A percentile compares a stretch with the other conserved stretches of the same genome.
phyloP scores from a whole-genome alignment of 2,797 vertebrate species.

The Syngnathus rostellatus region DNA sequence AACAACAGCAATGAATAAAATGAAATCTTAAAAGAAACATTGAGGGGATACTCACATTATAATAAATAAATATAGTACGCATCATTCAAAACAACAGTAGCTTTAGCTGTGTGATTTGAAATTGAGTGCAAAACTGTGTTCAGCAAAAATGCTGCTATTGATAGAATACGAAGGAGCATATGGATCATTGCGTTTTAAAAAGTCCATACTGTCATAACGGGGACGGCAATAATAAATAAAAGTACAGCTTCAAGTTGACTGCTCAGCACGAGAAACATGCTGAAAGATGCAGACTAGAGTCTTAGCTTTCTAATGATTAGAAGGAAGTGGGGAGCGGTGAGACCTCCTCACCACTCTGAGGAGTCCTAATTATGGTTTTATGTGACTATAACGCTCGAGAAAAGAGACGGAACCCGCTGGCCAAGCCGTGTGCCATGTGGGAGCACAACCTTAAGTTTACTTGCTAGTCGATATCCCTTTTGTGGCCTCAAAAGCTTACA shows the following conservation, averaged over 20 bases:
- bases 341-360: slow-evolving; percentile 9
- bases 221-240: neutral
- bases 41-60: neutral
- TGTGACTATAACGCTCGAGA: slow-evolving; percentile 37
- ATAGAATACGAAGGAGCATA: neutral
- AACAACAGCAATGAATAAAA: too few relatives aligned
- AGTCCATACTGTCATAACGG: neutral
- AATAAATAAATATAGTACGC: neutral
- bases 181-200: neutral
- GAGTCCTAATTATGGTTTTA: slow-evolving; percentile 26
- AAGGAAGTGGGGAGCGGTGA: slow-evolving; percentile 16
- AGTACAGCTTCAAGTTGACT: slow-evolving; percentile 8
- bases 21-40: neutral
- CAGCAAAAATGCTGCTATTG: neutral
- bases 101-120: neutral
- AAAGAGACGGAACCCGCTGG: slow-evolving; percentile 23
- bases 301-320: slow-evolving; percentile 25
- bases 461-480: slow-evolving; percentile 21
- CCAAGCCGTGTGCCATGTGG: neutral
- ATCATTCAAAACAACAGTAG: neutral
- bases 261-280: slow-evolving; percentile 12
- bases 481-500: slow-evolving; percentile 6
- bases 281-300: slow-evolving; percentile 5
- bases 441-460: slow-evolving; percentile 22
- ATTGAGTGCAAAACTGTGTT: neutral